phyloP scores from a whole-genome alignment of 1,140 invertebrate species.

The Drosophila carrolli region DNA sequence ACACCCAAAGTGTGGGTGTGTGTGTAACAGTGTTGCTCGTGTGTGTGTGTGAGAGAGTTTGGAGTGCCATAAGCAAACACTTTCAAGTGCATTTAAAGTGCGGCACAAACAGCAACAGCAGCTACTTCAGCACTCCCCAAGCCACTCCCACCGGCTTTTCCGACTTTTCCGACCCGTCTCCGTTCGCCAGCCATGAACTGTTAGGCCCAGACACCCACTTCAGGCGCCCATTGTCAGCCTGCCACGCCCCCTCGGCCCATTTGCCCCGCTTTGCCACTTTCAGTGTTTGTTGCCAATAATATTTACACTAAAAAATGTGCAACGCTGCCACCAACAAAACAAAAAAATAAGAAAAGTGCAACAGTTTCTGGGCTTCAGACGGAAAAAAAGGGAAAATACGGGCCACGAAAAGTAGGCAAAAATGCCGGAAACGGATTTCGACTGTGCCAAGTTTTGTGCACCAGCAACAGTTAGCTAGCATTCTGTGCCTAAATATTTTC shows the following conservation, averaged over 20 bases:
- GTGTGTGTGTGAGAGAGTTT: slow-evolving; percentile 31
- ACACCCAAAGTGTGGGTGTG: slow-evolving; percentile 7
- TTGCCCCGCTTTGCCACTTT: slow-evolving; percentile 15
- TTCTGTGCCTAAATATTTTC: slow-evolving; percentile 76
- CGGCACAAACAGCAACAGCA: slow-evolving; percentile 69
- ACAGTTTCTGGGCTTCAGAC: slow-evolving; percentile 47
- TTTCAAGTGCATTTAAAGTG: slow-evolving; percentile 80
- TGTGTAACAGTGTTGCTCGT: neutral
- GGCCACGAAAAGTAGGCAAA: slow-evolving; percentile 19
- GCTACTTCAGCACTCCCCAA: slow-evolving; percentile 58
- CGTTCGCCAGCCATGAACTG: slow-evolving; percentile 26
- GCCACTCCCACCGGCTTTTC: slow-evolving; percentile 1
- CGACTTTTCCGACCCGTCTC: slow-evolving; percentile 20
- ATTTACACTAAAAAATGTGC: slow-evolving; percentile 71
- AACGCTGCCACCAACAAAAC: slow-evolving; percentile 39
- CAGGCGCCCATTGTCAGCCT: slow-evolving; percentile 67
- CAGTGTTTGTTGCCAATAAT: slow-evolving; percentile 70
- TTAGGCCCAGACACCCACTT: slow-evolving; percentile 76
- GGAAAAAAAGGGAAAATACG: slow-evolving; percentile 3
- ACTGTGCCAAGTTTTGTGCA: slow-evolving; percentile 65
- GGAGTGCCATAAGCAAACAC: slow-evolving; percentile 76
- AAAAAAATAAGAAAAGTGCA: slow-evolving; percentile 56
- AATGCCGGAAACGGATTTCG: slow-evolving; percentile 45
- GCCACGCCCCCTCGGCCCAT: slow-evolving; percentile 5
- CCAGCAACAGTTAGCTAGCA: slow-evolving; percentile 68